A percentile compares a stretch with the other conserved stretches of the same genome.
These are phyloP conservation scores for Zosterops lateralis DNA, from an alignment of 2,113 vertebrate genomes.

Conservation along the genomic window DNA sequence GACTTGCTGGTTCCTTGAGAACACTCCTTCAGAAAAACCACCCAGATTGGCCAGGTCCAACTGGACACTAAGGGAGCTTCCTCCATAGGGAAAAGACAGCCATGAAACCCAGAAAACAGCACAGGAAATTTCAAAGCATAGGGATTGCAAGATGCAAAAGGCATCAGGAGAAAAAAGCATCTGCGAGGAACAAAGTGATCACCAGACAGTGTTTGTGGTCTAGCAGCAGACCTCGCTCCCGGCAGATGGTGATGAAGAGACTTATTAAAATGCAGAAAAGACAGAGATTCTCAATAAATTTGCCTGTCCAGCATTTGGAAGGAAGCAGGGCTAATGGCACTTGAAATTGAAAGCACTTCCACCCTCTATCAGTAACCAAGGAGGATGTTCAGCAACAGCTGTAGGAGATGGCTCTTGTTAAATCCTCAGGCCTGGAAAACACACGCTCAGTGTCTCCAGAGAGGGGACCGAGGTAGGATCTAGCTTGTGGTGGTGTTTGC, in stretches of 20 bases:
- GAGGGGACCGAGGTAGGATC: not conserved
- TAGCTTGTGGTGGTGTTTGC: not conserved
- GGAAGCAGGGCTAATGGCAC: slow-evolving; percentile 11
- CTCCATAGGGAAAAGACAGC: not conserved
- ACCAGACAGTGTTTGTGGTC: not conserved
- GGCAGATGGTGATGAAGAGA: not conserved
- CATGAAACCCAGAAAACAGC: not conserved
- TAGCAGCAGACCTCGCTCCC: not conserved
- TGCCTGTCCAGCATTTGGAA: not conserved
- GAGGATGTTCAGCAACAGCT: slow-evolving; percentile 6
- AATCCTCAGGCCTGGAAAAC: slow-evolving; percentile 2
- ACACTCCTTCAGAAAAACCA: not conserved
- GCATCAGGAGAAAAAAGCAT: not conserved
- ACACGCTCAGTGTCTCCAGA: not conserved
- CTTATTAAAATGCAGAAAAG: slow-evolving; percentile 24
- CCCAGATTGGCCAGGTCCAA: not conserved
- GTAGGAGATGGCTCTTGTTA: not conserved
- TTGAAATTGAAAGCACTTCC: not conserved
- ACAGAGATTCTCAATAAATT: slow-evolving; percentile 4
- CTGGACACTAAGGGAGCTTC: not conserved
- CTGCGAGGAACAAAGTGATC: not conserved
- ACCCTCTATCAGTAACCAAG: not conserved
- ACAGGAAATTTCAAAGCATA: not conserved
- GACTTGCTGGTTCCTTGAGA: not conserved
- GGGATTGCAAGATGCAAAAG: not conserved